A percentile compares a stretch with the other conserved stretches of the same genome.
These are phyloP conservation scores for Operophtera brumata DNA, from an alignment of 2,888 invertebrate genomes.

Conservation along the genomic window DNA sequence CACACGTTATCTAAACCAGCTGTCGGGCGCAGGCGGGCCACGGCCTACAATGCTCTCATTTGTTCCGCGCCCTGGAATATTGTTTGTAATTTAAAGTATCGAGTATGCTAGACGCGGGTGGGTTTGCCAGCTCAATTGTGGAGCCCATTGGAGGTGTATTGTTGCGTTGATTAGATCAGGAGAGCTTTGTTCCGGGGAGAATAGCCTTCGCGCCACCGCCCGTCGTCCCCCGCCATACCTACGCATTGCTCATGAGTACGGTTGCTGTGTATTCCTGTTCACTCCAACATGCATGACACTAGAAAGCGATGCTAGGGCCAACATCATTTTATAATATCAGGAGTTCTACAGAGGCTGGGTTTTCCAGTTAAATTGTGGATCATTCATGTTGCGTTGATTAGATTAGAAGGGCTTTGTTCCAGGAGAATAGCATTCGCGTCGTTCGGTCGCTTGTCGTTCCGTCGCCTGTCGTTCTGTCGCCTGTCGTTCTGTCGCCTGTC, in stretches of 20 bases:
- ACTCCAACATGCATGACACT: too few relatives aligned
- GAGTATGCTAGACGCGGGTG: constrained; percentile 58
- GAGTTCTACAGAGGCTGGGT: too few relatives aligned
- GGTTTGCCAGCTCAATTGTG: constrained; percentile 68
- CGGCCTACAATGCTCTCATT: constrained; percentile 71
- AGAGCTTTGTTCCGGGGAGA: constrained; percentile 69
- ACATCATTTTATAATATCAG: too few relatives aligned
- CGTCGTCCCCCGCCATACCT: constrained; percentile 52
- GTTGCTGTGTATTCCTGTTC: constrained; percentile 31
- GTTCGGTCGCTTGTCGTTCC: too few relatives aligned
- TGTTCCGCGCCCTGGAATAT: constrained; percentile 70
- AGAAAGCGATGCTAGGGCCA: too few relatives aligned
- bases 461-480: too few relatives aligned
- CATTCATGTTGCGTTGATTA: too few relatives aligned
- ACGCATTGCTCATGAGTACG: constrained; percentile 55
- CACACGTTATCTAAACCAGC: constrained; percentile 77
- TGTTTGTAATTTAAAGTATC: constrained; percentile 78
- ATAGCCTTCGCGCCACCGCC: constrained; percentile 54
- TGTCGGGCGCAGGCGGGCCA: constrained; percentile 68
- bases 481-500: too few relatives aligned
- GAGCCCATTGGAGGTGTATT: constrained; percentile 71
- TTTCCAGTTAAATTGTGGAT: too few relatives aligned
- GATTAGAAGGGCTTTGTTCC: too few relatives aligned
- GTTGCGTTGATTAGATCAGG: constrained; percentile 78
- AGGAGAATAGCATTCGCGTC: too few relatives aligned